These are phyloP conservation scores for Merluccius polli DNA, from an alignment of 2,797 vertebrate species.

Conservation along the genomic window DNA sequence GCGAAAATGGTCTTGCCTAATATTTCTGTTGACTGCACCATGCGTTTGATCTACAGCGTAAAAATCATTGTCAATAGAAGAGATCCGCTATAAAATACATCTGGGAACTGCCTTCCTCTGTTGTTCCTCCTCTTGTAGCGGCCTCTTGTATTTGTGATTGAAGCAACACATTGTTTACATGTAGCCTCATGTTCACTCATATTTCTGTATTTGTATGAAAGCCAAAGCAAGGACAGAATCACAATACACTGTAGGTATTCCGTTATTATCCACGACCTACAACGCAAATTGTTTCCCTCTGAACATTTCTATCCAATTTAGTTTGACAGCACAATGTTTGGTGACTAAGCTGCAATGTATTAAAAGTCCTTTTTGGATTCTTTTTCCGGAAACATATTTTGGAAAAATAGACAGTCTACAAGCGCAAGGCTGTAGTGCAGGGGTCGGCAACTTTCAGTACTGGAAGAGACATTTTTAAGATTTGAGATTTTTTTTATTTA, in stretches of 20 bases:
- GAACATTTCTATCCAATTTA: too few species aligned
- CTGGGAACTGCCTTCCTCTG: background rate
- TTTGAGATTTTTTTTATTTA: background rate
- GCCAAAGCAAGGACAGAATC: background rate
- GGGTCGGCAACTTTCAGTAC: background rate
- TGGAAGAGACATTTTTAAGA: background rate
- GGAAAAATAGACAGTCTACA: background rate
- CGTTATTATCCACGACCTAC: too few species aligned
- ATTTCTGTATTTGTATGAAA: background rate
- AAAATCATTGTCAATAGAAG: background rate
- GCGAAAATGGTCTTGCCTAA: background rate
- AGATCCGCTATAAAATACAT: background rate
- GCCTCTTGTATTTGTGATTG: background rate
- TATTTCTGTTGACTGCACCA: background rate
- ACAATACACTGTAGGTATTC: background rate
- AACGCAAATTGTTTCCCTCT: too few species aligned
- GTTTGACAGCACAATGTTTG: too few species aligned
- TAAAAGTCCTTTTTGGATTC: background rate
- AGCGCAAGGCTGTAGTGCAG: background rate
- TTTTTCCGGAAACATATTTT: background rate
- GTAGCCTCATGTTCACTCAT: background rate
- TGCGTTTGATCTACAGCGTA: background rate
- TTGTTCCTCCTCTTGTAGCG: background rate
- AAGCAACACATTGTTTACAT: background rate
- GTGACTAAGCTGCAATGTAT: background rate